Evolutionary conservation across 1,140 invertebrate species (phyloP), one percentile per base, ranked within the genome.

Genomic region (Camponotus pennsylvanicus): DNA sequence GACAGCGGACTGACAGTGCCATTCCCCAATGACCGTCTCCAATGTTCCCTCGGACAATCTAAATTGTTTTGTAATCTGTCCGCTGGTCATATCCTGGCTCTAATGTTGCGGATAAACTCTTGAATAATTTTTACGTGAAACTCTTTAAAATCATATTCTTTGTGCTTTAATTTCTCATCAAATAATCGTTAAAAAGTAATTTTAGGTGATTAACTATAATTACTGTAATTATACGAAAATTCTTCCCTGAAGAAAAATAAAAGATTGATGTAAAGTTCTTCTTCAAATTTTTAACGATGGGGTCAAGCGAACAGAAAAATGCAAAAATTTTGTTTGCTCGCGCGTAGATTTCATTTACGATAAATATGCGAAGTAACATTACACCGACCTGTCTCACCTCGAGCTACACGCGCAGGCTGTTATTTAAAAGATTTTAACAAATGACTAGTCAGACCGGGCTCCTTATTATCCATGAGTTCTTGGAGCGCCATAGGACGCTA

Each of bases 381-480:
- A 83, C 69, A 75, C 79, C 79, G 79, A 83, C 79, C 79, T 75
- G 69, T 37, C 55, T 83, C 79, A 73, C 79, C 79, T 83, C 79
- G 45, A 75, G 79, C 79, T 83, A 75, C 69, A 37, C 67, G 37
- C 79, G 37, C 79, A 27, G 55, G 40, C 79, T 75, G 79, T 83
- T 83, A 83, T 78, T 85, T 78, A 77, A 89, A 89, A 89, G 71
- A 78, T 89, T 66, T 70, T 78, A 82, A 86, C 64, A 73, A 89
- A 89, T 79, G 77, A 49, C 70, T 37, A 59, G 57, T 55, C 69
- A 42, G 73, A 7, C 45, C 63, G 59, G 69, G 76, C 79, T 82
- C 49, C 87, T 90, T 90, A 91, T 91, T 92, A 91, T 88, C 89
- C 90, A 71, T 78, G 79, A 85, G 86, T 86, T 67, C 67, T 69